A percentile compares a stretch with the other conserved stretches of the same genome.
phyloP scores from a whole-genome alignment of 2,888 invertebrate species.

The Lepidochitona cinerea region DNA sequence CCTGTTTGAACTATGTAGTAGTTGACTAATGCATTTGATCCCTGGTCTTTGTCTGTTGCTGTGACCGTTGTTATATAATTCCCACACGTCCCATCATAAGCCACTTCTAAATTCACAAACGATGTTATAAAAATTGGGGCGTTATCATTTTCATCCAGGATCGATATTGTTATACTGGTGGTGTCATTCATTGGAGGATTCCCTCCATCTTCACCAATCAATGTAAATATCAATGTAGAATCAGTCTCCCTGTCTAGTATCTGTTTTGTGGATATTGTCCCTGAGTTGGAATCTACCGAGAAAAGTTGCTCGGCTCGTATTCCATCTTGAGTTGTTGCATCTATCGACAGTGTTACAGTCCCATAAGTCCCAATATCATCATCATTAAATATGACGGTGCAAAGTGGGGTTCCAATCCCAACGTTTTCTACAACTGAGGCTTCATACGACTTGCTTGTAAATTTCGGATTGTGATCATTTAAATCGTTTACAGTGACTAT shows the following conservation, averaged over 20 bases:
- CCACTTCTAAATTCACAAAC: slow-evolving; percentile 53
- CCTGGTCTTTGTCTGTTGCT: slow-evolving; percentile 56
- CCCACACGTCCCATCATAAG: slow-evolving; percentile 48
- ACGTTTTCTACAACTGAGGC: slow-evolving; percentile 45
- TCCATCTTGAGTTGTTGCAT: slow-evolving; percentile 34
- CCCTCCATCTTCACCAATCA: slow-evolving; percentile 93
- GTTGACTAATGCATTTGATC: slow-evolving; percentile 43
- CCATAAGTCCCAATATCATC: slow-evolving; percentile 47
- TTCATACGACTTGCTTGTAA: slow-evolving; percentile 33
- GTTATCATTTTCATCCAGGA: slow-evolving; percentile 55
- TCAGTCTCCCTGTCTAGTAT: slow-evolving; percentile 51
- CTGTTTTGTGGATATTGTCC: slow-evolving; percentile 36
- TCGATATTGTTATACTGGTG: slow-evolving; percentile 73
- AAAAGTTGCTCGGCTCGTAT: slow-evolving; percentile 37
- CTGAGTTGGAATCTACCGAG: slow-evolving; percentile 33
- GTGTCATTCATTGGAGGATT: slow-evolving; percentile 89
- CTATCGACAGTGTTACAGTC: slow-evolving; percentile 44
- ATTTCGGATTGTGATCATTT: slow-evolving; percentile 58
- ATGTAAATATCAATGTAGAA: slow-evolving; percentile 35
- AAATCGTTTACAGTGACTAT: slow-evolving; percentile 50
- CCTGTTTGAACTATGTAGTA: slow-evolving; percentile 39
- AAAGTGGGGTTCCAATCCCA: slow-evolving; percentile 37
- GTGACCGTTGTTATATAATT: slow-evolving; percentile 43
- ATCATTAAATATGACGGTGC: slow-evolving; percentile 40
- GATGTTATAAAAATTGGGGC: slow-evolving; percentile 43